Conservation (phyloP, 2,888 invertebrate species). For the Drosophila tripunctata region DNA sequence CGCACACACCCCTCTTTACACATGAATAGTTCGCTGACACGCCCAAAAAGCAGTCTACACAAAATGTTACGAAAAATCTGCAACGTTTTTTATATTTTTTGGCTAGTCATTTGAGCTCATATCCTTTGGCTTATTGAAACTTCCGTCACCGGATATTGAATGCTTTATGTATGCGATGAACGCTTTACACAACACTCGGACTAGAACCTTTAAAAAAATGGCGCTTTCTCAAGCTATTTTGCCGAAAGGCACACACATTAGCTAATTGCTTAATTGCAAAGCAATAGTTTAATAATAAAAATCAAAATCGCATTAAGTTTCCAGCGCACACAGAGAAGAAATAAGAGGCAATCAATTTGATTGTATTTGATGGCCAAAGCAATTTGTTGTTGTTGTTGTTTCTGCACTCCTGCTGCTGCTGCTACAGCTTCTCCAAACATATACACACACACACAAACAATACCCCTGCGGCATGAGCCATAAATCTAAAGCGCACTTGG, state of each 20-base stretch:
- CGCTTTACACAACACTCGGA: neutral
- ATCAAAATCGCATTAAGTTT: slow-evolving; percentile 66
- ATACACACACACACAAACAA: slow-evolving; percentile 23
- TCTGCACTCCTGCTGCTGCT: neutral
- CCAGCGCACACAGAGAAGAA: slow-evolving; percentile 12
- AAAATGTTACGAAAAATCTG: slow-evolving; percentile 16
- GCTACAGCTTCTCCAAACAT: neutral
- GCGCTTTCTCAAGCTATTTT: neutral
- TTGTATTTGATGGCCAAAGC: slow-evolving; percentile 69
- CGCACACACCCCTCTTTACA: slow-evolving; percentile 21
- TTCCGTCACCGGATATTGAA: slow-evolving; percentile 69
- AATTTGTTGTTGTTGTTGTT: slow-evolving; percentile 1
- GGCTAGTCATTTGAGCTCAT: slow-evolving; percentile 71
- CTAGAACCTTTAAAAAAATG: slow-evolving; percentile 16
- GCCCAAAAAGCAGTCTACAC: slow-evolving; percentile 15
- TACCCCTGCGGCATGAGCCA: slow-evolving; percentile 55
- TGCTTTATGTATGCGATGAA: slow-evolving; percentile 48
- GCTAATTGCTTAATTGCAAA: slow-evolving; percentile 70
- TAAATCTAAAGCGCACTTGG: slow-evolving; percentile 75
- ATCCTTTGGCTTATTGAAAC: slow-evolving; percentile 70
- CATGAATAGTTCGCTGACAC: slow-evolving; percentile 41
- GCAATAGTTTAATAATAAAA: slow-evolving; percentile 42
- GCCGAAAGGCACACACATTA: slow-evolving; percentile 35
- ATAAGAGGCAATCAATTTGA: slow-evolving; percentile 72
- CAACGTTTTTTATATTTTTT: slow-evolving; percentile 39